Evolutionary conservation across 2,888 invertebrate genomes (phyloP).

Genomic region (Andrena haemorrhoa): DNA sequence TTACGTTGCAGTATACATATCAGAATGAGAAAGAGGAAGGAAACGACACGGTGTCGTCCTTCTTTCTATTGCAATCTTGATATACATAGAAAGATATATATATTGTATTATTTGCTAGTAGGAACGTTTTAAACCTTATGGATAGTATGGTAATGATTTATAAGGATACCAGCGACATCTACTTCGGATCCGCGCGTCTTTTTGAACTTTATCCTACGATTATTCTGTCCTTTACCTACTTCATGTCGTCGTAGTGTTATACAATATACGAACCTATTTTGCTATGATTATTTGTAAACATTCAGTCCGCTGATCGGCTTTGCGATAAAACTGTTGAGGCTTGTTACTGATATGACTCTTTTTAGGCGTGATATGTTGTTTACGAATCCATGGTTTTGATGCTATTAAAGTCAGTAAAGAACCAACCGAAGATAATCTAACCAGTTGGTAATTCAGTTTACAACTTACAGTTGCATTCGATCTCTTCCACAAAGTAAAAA

Average conservation of each 20-base stretch:
- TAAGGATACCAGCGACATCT: slow-evolving; percentile 38
- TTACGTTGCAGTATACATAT: slow-evolving; percentile 45
- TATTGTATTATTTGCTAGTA: slow-evolving; percentile 55
- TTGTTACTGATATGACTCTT: slow-evolving; percentile 24
- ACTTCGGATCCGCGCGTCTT: slow-evolving; percentile 48
- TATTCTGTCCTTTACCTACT: slow-evolving; percentile 59
- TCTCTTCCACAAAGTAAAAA: not conserved
- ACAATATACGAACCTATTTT: slow-evolving; percentile 63
- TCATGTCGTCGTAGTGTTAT: slow-evolving; percentile 59
- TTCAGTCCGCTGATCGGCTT: slow-evolving; percentile 65
- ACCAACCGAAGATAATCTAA: not conserved
- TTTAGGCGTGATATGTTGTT: not conserved
- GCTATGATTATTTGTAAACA: slow-evolving; percentile 62
- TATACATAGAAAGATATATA: slow-evolving; percentile 39
- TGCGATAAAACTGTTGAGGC: slow-evolving; percentile 55
- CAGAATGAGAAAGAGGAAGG: slow-evolving; percentile 26
- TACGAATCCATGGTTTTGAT: not conserved
- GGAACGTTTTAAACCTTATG: slow-evolving; percentile 40
- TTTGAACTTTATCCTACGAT: slow-evolving; percentile 47
- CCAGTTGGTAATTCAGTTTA: slow-evolving; percentile 1
- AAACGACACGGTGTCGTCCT: slow-evolving; percentile 7
- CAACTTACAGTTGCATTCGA: not conserved
- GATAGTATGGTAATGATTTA: slow-evolving; percentile 43
- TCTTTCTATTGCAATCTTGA: slow-evolving; percentile 39
- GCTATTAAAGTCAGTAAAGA: not conserved